Conservation (phyloP, 2,888 invertebrate genomes). For the Taenaris catops region DNA sequence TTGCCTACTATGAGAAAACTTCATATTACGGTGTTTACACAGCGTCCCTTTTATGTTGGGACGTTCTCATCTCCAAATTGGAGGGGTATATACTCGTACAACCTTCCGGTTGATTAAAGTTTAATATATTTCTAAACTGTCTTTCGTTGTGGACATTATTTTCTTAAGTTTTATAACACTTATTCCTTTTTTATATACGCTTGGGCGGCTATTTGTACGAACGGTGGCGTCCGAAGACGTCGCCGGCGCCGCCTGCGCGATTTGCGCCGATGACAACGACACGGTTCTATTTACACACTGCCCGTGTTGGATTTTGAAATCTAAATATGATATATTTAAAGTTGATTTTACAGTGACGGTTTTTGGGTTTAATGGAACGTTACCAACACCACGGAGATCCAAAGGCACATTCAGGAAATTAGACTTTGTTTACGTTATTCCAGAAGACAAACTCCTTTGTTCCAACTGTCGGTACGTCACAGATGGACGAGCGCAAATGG, state of each 20-base stretch:
- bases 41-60: no score
- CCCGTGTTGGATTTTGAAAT: conserved; percentile 28
- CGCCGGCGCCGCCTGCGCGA: conserved; percentile 70
- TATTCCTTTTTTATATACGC: no score
- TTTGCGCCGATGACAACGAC: conserved; percentile 41
- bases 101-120: conserved; percentile 75
- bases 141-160: no score
- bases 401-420: conserved; percentile 60
- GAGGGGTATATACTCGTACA: conserved; percentile 72
- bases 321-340: conserved; percentile 23
- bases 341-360: conserved; percentile 22
- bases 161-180: no score
- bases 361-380: no score
- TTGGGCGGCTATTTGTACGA: conserved; percentile 61
- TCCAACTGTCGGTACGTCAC: conserved; percentile 46
- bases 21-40: conserved; percentile 46
- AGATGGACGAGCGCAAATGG: conserved; percentile 56
- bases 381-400: conserved; percentile 6
- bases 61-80: conserved; percentile 67
- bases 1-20: conserved; percentile 39
- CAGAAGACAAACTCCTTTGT: conserved; percentile 71
- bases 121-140: no score
- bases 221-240: conserved; percentile 65
- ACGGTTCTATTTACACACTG: conserved; percentile 34
- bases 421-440: conserved; percentile 66